These are phyloP conservation scores for Cryptoprocta ferox DNA, from an alignment of 2,797 vertebrate genomes.

Conservation along the genomic window DNA sequence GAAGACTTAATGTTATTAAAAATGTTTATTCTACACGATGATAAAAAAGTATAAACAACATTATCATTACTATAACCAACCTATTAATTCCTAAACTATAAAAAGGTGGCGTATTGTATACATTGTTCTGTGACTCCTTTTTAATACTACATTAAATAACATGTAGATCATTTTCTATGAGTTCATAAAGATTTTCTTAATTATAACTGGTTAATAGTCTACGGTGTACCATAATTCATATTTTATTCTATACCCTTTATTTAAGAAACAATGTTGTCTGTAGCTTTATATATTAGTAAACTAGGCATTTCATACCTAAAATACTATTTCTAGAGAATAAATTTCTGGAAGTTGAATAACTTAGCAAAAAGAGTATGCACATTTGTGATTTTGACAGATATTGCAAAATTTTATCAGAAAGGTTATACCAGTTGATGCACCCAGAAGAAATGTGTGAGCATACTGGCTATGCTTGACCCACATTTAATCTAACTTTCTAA, in stretches of 20 bases:
- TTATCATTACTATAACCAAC: background rate
- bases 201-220: background rate
- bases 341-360: background rate
- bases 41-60: background rate
- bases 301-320: background rate
- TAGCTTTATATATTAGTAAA: background rate
- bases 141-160: background rate
- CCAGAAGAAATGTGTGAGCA: background rate
- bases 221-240: background rate
- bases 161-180: background rate
- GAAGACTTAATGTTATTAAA: background rate
- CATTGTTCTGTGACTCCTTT: background rate
- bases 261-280: background rate
- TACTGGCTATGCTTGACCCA: background rate
- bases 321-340: background rate
- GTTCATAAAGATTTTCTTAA: background rate
- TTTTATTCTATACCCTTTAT: background rate
- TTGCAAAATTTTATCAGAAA: background rate
- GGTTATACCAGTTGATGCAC: background rate
- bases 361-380: background rate
- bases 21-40: background rate
- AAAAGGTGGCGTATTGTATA: background rate
- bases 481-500: background rate
- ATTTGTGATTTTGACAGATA: background rate
- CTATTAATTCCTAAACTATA: background rate